Evolutionary conservation across 2,888 invertebrate species (phyloP), one percentile per base, ranked within the genome.

Genomic region (Julus scandinavius): DNA sequence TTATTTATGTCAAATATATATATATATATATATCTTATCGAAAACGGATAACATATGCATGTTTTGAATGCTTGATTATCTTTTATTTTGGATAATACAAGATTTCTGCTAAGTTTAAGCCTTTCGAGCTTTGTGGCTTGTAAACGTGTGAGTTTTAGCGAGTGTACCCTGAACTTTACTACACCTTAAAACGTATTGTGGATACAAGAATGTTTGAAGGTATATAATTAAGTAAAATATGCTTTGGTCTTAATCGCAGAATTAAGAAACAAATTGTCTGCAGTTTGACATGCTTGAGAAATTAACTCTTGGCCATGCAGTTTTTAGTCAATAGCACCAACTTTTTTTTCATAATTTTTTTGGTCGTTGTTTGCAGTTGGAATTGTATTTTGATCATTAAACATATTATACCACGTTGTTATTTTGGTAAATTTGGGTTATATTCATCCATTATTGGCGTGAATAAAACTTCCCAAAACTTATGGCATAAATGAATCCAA

Each of bases 21-120:
- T 72, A 72, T 72, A 80, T 80, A 54, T 17, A 54, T 54, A 72
- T 72, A 72, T 72, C 80, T 80, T 80, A 80, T 80, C 80, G 38
- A 80, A 80, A 38, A 38, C 80, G 38, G 80, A 80, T 80, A 80
- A 80, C 80, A 40, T 80, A 80, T 80, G 80, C 80, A 38, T 80
- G 80, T 80, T 80, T 80, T 80, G 80, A 80, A 80, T 80, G 38
- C 80, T 7, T 38, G 80, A 80, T 80, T 80, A 80, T 80, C 80
- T 13, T 80, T 29, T 72, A 29, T 80, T 80, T 80, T 29, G 80
- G 80, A 38, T 80, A 80, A 29, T 40, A 15, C 38, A 3, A 29
- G 38, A 72, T 72, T 72, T 72, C 63, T 29, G 20, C 63, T 29
- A 29, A 72, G 20, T 20, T 80, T 80, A 80, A 38, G 80, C 80